Conservation (phyloP, 2,113 vertebrate genomes). For the Hiodon alosoides region DNA sequence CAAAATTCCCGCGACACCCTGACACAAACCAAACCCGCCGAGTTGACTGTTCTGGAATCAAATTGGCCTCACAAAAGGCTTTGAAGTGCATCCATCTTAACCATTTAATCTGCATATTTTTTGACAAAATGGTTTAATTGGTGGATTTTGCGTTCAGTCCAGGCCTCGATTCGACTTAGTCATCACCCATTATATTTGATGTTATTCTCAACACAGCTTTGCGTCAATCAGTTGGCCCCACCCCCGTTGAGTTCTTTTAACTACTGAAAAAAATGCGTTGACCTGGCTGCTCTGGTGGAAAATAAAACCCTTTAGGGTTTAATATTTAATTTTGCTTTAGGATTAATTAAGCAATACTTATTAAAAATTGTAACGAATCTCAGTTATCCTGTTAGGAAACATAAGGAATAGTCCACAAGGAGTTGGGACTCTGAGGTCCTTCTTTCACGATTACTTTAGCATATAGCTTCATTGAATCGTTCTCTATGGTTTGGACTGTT, state of each 20-base stretch:
- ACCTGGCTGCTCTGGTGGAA: conserved; percentile 57
- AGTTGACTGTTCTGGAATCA: conserved; percentile 45
- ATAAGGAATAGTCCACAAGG: conserved; percentile 54
- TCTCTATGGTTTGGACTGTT: conserved; percentile 49
- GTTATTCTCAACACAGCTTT: conserved; percentile 43
- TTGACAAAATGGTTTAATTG: conserved; percentile 60
- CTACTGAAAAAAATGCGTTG: conserved; percentile 47
- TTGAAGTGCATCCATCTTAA: conserved; percentile 61
- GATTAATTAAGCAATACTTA: conserved; percentile 70
- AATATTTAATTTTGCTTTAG: conserved; percentile 56
- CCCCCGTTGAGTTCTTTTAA: conserved; percentile 38
- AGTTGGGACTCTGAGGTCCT: conserved; percentile 48
- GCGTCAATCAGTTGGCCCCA: conserved; percentile 34
- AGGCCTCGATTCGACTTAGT: conserved; percentile 45
- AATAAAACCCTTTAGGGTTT: conserved; percentile 57
- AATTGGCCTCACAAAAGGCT: conserved; percentile 45
- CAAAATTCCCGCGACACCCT: conserved; percentile 43
- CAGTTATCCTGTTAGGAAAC: conserved; percentile 63
- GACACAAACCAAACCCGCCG: conserved; percentile 41
- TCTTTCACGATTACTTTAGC: conserved; percentile 49
- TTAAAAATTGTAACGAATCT: conserved; percentile 63
- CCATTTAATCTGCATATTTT: conserved; percentile 58
- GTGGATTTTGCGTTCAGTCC: conserved; percentile 50
- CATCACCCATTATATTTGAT: conserved; percentile 53
- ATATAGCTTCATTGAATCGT: conserved; percentile 60